Percentiles rank a stretch among this genome's conserved stretches.
These are phyloP conservation scores for Villa cingulata DNA, from an alignment of 2,888 invertebrate species.

Conservation along the genomic window DNA sequence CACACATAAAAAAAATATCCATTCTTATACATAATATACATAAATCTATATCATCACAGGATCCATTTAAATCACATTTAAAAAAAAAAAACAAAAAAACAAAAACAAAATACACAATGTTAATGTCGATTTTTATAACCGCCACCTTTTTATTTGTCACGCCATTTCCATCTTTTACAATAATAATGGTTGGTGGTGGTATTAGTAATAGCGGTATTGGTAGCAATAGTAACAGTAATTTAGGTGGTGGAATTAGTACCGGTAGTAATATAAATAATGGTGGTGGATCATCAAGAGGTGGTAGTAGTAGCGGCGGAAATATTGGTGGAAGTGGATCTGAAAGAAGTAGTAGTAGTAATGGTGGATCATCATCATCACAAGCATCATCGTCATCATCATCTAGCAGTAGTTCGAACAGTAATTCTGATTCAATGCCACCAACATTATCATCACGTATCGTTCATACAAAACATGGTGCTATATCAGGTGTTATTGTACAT, in stretches of 20 bases:
- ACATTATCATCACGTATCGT: constrained; percentile 69
- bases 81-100: no score
- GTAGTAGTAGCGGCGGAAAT: constrained; percentile 13
- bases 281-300: constrained; percentile 2
- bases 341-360: constrained; percentile 4
- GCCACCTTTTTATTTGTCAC: background rate
- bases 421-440: constrained; percentile 32
- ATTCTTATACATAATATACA: no score
- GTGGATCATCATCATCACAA: constrained; percentile 3
- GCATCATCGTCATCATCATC: no score
- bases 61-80: no score
- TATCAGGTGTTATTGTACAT: constrained; percentile 71
- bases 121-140: background rate
- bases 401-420: no score
- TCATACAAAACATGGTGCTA: constrained; percentile 75
- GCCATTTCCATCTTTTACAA: constrained; percentile 17
- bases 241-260: constrained; percentile 14
- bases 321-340: constrained; percentile 12
- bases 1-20: no score
- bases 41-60: no score
- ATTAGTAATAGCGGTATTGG: constrained; percentile 18
- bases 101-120: background rate
- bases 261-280: constrained; percentile 12
- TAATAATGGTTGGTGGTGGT: constrained; percentile 22
- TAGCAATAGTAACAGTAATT: constrained; percentile 12